A percentile compares a stretch with the other conserved stretches of the same genome.
Conservation (phyloP, 2,888 invertebrate genomes). For the Mimas tiliae region DNA sequence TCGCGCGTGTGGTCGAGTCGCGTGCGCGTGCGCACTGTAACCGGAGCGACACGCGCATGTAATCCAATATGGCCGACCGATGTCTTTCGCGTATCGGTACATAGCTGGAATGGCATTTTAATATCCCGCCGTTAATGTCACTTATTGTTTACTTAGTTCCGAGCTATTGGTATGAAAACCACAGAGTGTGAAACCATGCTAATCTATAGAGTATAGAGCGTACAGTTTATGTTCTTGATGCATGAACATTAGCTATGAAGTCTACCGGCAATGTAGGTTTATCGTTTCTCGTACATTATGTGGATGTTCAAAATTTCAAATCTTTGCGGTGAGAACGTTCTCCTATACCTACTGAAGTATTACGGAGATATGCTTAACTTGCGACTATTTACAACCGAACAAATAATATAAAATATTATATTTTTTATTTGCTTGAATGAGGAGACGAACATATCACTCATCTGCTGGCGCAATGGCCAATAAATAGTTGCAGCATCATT, state of each 20-base stretch:
- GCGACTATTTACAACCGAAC: background rate
- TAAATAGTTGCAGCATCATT: no score
- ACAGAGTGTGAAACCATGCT: slow-evolving; percentile 43
- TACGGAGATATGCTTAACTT: no score
- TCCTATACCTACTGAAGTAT: no score
- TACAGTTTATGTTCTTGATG: slow-evolving; percentile 22
- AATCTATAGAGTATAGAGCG: slow-evolving; percentile 19
- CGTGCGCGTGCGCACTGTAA: slow-evolving; percentile 83
- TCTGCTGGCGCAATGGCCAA: no score
- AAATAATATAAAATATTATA: no score
- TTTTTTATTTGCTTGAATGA: no score
- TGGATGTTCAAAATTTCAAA: background rate
- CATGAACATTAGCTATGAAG: slow-evolving; percentile 18
- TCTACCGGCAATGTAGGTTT: slow-evolving; percentile 13
- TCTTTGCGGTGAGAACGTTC: background rate
- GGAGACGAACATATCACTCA: no score
- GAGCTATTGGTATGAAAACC: slow-evolving; percentile 63
- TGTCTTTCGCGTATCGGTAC: slow-evolving; percentile 74
- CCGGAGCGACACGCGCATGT: slow-evolving; percentile 82
- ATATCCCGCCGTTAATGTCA: slow-evolving; percentile 77
- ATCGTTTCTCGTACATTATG: slow-evolving; percentile 3
- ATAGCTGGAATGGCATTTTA: slow-evolving; percentile 81
- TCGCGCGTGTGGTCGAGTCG: slow-evolving; percentile 83
- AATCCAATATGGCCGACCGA: slow-evolving; percentile 80
- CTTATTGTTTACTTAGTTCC: slow-evolving; percentile 78